These are phyloP conservation scores for Murina feae DNA, from an alignment of 2,113 vertebrate genomes.

Conservation along the genomic window DNA sequence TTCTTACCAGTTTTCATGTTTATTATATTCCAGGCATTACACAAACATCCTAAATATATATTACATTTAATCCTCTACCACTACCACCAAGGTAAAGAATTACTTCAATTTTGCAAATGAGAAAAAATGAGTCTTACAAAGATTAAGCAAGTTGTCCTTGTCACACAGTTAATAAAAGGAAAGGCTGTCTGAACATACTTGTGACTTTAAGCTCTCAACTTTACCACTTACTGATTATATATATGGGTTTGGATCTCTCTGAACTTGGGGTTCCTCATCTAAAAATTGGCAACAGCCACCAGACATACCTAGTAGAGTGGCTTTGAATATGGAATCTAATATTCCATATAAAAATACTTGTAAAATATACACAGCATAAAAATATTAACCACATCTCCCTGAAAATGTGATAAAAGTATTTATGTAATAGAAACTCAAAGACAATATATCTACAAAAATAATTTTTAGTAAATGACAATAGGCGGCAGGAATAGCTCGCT, in stretches of 20 bases:
- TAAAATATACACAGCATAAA: neutral
- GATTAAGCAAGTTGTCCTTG: neutral
- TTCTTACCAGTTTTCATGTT: neutral
- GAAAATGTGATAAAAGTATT: conserved; percentile 28
- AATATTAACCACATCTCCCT: neutral
- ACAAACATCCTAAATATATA: neutral
- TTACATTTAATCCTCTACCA: neutral
- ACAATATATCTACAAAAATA: conserved; percentile 30
- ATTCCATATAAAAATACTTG: neutral
- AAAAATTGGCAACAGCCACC: neutral
- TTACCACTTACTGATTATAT: neutral
- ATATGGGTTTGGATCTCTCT: neutral
- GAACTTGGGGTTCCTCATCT: conserved; percentile 34
- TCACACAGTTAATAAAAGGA: neutral
- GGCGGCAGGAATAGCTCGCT: conserved; percentile 30
- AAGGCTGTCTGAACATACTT: neutral
- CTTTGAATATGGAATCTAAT: neutral
- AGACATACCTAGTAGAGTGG: neutral
- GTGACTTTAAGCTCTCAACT: neutral
- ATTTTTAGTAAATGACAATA: conserved; percentile 48
- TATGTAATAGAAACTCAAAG: conserved; percentile 42
- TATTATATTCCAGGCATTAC: neutral
- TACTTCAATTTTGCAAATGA: neutral
- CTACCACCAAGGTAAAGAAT: neutral
- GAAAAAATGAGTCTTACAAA: neutral